Evolutionary conservation across 2,888 invertebrate genomes (phyloP), one percentile per base, ranked within the genome.

Genomic region (Doris montereyensis): DNA sequence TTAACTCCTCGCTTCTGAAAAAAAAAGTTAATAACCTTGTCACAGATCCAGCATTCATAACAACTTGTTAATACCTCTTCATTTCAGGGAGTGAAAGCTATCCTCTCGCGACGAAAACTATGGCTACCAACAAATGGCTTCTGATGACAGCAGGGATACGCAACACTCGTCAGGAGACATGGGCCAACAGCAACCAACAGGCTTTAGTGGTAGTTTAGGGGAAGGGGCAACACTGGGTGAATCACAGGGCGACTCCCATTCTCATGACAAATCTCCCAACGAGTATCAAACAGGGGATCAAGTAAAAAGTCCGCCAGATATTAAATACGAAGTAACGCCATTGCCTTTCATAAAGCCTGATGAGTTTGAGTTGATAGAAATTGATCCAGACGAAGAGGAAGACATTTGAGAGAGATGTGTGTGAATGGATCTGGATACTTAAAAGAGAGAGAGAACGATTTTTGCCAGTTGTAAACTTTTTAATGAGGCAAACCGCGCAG

Each of bases 301-400:
- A 2, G 8, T 8, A 2, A 62, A 73, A n/a, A 74, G 78, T 58
- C 79, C 79, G 10, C 79, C 79, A 21, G 79, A 79, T 24, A 79
- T 79, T 26, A 79, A 79, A 57, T 65, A 67, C 5, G 79, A 79
- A 35, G 75, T 75, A 10, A 79, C 79, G 0, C 79, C 79, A 5
- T 34, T 74, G 65, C 75, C 75, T 24, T 79, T 79, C 60, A 79
- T 79, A 70, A 75, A 75, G 70, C 21, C 79, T 10, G 68, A 75
- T 75, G 79, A 79, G n/a, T 79, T 79, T 75, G 79, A 79, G 24
- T 34, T 79, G 17, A 79, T 79, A 35, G 79, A 79, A 60, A 79
- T 79, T 32, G 79, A 79, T 62, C 79, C 79, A 57, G 79, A 79
- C 71, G 79, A 79, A 24, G 79, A 79, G 68, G 79, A 79, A 58